phyloP scores from a whole-genome alignment of 2,888 invertebrate genomes.

The Sinohyriopsis cumingii region DNA sequence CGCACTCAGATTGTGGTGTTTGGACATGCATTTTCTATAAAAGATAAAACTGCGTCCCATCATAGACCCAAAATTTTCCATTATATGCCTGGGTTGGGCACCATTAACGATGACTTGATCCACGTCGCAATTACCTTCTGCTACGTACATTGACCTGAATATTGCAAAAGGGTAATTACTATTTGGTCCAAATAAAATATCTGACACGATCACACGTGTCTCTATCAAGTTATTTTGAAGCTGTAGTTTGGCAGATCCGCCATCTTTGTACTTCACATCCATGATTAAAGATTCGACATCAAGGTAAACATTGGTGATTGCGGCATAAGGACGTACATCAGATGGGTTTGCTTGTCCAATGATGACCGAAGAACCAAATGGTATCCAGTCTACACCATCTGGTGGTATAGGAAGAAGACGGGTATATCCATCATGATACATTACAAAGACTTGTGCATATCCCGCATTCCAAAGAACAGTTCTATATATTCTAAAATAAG shows the following conservation, averaged over 20 bases:
- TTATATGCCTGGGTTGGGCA: conserved; percentile 34
- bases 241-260: conserved; percentile 36
- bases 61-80: conserved; percentile 40
- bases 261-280: conserved; percentile 44
- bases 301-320: conserved; percentile 39
- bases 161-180: conserved; percentile 44
- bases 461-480: conserved; percentile 47
- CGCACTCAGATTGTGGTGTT: conserved; percentile 53
- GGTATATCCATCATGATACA: conserved; percentile 54
- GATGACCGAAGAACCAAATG: conserved; percentile 55
- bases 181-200: conserved; percentile 31
- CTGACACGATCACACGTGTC: conserved; percentile 38
- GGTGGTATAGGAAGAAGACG: conserved; percentile 51
- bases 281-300: conserved; percentile 31
- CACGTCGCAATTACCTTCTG: conserved; percentile 49
- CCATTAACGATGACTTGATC: conserved; percentile 48
- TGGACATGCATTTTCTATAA: conserved; percentile 54
- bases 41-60: conserved; percentile 49
- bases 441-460: conserved; percentile 50
- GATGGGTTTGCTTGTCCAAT: conserved; percentile 51
- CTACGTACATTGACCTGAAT: conserved; percentile 55
- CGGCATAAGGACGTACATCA: conserved; percentile 45
- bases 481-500: conserved; percentile 49
- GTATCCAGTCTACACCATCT: conserved; percentile 53
- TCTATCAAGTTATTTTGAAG: conserved; percentile 34